phyloP scores from a whole-genome alignment of 2,797 vertebrate species.

The Aselliscus stoliczkanus region DNA sequence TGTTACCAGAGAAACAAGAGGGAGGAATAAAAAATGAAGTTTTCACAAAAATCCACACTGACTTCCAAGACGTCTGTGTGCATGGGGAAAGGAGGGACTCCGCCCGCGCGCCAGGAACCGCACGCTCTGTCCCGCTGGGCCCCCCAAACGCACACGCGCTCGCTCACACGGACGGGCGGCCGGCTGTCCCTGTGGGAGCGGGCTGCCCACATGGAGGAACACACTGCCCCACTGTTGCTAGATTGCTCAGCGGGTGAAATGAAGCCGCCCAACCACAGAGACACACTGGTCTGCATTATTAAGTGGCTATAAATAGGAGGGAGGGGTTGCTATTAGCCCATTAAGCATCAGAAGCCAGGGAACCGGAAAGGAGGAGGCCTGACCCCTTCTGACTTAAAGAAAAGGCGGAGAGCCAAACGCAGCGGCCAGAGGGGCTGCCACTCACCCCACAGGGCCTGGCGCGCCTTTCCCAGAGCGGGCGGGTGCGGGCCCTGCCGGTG shows the following conservation, averaged over 20 bases:
- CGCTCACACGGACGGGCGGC: too few relatives aligned
- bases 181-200: neutral
- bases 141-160: accelerated
- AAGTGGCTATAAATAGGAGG: slow-evolving; percentile 73
- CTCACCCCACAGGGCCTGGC: neutral
- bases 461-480: neutral
- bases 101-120: neutral
- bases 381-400: neutral
- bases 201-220: slow-evolving; percentile 60
- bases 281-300: slow-evolving; percentile 58
- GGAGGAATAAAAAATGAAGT: slow-evolving; percentile 73
- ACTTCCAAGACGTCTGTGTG: slow-evolving; percentile 44
- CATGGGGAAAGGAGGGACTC: neutral
- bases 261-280: slow-evolving; percentile 41
- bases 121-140: neutral
- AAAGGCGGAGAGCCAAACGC: neutral
- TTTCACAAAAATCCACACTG: slow-evolving; percentile 72
- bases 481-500: neutral
- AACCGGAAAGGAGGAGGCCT: slow-evolving; percentile 72
- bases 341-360: neutral
- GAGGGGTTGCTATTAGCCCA: slow-evolving; percentile 56
- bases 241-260: slow-evolving; percentile 32
- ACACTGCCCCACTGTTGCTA: slow-evolving; percentile 42
- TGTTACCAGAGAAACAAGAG: slow-evolving; percentile 81
- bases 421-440: neutral